Evolutionary conservation across 2,888 invertebrate species (phyloP), one percentile per base, ranked within the genome.

Genomic region (Latrodectus hesperus): DNA sequence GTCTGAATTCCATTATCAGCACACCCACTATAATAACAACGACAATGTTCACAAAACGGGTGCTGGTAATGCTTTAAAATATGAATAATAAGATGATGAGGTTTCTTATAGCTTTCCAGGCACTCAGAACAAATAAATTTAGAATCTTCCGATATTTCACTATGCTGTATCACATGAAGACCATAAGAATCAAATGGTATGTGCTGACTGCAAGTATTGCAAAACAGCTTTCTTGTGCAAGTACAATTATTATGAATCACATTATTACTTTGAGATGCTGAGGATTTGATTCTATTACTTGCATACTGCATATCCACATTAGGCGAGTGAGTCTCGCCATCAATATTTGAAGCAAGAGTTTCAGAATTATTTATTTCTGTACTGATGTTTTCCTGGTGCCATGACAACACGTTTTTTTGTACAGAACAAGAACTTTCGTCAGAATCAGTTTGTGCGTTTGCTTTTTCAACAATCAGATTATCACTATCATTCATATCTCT

Each of bases 171-270:
- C 6, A 78, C 64, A 26, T 88, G 88, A 0, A 49, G 16, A 4
- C 81, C 81, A 70, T 64, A 85, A 14, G 74, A 52, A 64, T 78
- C 77, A 81, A 78, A 82, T 49, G 26, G 70, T 0, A 88, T 60
- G 70, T 85, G 78, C 0, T 70, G 1, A 52, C 64, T 60, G 49
- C 88, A 88, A 53, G 76, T 52, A 64, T 38, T 38, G 51, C 88
- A 88, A 17, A 67, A 80, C 8, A 88, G 9, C 26, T 88, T 82
- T 16, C 86, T 71, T 51, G 17, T 71, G n/a, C 86, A 87, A 4
- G 71, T 53, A 38, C 65, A 55, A 38, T 52, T 55, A 26, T 65
- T 68, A 53, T 80, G 80, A 38, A 38, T 38, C 38, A 38, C 38
- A 38, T 38, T 38, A 4, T 3, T 38, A 38, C 38, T 38, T 38